Conservation (phyloP, 2,113 vertebrate genomes). For the Triplophysa siluroides region DNA sequence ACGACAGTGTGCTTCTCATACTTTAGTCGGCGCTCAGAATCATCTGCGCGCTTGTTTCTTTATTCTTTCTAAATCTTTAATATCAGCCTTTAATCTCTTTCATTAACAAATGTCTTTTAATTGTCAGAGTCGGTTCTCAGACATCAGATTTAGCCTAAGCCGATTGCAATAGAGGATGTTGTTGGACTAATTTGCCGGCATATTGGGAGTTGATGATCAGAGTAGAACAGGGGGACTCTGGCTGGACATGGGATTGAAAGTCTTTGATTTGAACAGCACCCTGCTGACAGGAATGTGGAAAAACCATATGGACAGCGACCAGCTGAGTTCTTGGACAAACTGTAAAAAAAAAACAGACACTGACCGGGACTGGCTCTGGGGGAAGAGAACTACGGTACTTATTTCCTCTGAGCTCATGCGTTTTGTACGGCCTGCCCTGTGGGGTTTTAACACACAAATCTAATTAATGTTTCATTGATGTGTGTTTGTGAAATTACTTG, state of each 20-base stretch:
- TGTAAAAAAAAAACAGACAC: constrained; percentile 32
- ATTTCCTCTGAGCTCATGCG: constrained; percentile 18
- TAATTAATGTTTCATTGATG: constrained; percentile 25
- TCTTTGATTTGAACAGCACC: constrained; percentile 59
- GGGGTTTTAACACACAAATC: constrained; percentile 16
- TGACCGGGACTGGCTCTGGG: constrained; percentile 24
- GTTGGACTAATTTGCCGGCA: constrained; percentile 62
- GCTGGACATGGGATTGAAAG: constrained; percentile 51
- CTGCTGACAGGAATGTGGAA: constrained; percentile 65
- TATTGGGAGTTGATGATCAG: constrained; percentile 53
- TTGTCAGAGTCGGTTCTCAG: constrained; percentile 69
- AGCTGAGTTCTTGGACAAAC: constrained; percentile 43
- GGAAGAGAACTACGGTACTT: constrained; percentile 14
- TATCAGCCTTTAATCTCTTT: constrained; percentile 67
- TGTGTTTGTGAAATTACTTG: constrained; percentile 30
- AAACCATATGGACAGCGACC: constrained; percentile 68
- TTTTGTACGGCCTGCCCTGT: constrained; percentile 21
- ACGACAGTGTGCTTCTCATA: neutral
- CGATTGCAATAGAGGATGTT: constrained; percentile 66
- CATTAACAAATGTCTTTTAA: constrained; percentile 69
- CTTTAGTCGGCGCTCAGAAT: constrained; percentile 4
- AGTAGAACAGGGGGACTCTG: constrained; percentile 50
- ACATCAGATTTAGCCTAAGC: constrained; percentile 71
- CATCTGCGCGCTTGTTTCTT: neutral
- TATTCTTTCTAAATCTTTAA: constrained; percentile 37